Percentiles rank a stretch among this genome's conserved stretches.
phyloP scores from a whole-genome alignment of 37 sponge, comb jelly and placozoan genomes.

The Cladorhizidae sp. region DNA sequence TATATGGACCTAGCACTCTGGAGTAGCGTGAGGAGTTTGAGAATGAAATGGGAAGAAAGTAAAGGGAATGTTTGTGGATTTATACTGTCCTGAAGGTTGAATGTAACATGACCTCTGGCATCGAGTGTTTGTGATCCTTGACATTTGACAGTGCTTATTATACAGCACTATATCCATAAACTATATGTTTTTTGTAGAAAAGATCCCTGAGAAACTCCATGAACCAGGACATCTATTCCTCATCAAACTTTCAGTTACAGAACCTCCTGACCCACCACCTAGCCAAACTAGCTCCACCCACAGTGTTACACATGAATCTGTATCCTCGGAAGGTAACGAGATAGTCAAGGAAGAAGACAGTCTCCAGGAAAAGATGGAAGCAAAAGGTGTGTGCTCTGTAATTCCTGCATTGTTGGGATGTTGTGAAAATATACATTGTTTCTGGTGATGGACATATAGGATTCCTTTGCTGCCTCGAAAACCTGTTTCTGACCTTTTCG shows the following conservation, averaged over 20 bases:
- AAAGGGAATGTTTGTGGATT: too few species aligned
- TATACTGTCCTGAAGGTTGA: too few species aligned
- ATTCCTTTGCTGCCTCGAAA: slow-evolving; percentile 34
- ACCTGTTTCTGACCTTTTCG: slow-evolving; percentile 10
- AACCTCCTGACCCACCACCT: slow-evolving; percentile 23
- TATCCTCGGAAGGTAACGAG: neutral
- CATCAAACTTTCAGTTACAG: slow-evolving; percentile 34
- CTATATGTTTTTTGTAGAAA: neutral
- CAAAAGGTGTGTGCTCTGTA: too few species aligned
- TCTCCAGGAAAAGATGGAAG: neutral
- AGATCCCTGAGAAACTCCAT: slow-evolving; percentile 25
- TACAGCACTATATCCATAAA: neutral
- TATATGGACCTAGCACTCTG: too few species aligned
- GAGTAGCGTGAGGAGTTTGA: too few species aligned
- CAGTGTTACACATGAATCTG: neutral
- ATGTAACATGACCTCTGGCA: too few species aligned
- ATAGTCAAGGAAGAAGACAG: neutral
- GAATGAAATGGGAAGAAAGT: too few species aligned
- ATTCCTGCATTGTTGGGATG: neutral
- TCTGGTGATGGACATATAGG: neutral
- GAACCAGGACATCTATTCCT: slow-evolving; percentile 25
- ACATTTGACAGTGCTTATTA: neutral
- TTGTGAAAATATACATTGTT: neutral
- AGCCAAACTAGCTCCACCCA: slow-evolving; percentile 28
- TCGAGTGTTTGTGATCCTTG: too few species aligned